phyloP scores from a whole-genome alignment of 2,888 invertebrate genomes.

The Shargacucullia verbasci region DNA sequence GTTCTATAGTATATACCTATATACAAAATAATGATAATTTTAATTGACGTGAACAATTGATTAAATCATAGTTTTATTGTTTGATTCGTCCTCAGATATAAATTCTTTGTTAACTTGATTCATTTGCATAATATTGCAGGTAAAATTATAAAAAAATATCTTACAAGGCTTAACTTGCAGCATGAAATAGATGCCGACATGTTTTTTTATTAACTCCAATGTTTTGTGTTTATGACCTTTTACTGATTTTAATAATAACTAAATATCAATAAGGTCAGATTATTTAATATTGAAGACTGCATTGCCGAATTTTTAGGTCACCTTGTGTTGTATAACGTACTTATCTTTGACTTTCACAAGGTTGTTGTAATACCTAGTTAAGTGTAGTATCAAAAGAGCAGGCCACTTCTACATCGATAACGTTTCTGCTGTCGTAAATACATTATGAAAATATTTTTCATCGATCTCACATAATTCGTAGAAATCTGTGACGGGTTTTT shows the following conservation, averaged over 20 bases:
- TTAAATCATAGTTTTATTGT: slow-evolving; percentile 4
- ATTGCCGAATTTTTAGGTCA: slow-evolving; percentile 64
- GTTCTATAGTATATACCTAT: too few relatives aligned
- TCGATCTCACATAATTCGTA: slow-evolving; percentile 6
- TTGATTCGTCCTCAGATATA: not conserved
- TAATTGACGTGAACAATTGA: not conserved
- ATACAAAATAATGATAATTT: slow-evolving; percentile 1
- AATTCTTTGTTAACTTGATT: not conserved
- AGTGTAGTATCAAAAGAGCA: slow-evolving; percentile 35
- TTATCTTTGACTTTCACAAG: slow-evolving; percentile 60
- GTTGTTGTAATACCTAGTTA: slow-evolving; percentile 49
- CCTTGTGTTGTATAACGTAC: slow-evolving; percentile 61
- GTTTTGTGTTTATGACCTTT: slow-evolving; percentile 13
- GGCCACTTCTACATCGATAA: slow-evolving; percentile 26
- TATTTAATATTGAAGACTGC: slow-evolving; percentile 39
- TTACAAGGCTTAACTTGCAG: not conserved
- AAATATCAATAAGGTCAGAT: slow-evolving; percentile 47
- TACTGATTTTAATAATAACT: slow-evolving; percentile 5
- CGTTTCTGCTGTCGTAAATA: slow-evolving; percentile 8
- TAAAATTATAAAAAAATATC: not conserved
- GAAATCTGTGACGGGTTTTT: slow-evolving; percentile 6
- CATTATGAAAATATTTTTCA: slow-evolving; percentile 16
- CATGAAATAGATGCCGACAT: not conserved
- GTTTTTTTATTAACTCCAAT: not conserved
- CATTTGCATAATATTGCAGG: not conserved